Evolutionary conservation across 2,797 vertebrate genomes (phyloP).

Genomic region (Phoeniculus purpureus): DNA sequence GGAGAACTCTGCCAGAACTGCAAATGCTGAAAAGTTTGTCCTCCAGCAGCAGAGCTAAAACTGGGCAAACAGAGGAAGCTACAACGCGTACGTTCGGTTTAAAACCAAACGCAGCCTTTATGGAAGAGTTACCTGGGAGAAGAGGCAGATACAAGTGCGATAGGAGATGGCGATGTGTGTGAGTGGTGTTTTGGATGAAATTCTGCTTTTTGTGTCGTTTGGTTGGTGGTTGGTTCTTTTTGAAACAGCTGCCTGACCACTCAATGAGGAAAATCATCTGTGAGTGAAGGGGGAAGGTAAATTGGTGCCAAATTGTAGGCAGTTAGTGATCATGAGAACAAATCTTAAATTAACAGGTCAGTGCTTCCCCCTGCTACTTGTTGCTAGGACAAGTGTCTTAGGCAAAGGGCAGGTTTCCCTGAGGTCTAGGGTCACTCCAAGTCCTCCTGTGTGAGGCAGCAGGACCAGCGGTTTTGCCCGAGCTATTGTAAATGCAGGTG

Average conservation of each 20-base stretch:
- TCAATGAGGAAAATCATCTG: neutral
- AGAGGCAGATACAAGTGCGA: neutral
- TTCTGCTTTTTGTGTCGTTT: neutral
- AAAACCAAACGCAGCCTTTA: neutral
- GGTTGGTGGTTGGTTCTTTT: neutral
- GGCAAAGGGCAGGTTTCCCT: neutral
- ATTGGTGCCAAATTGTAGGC: neutral
- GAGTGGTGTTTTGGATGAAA: neutral
- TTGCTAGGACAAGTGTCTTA: neutral
- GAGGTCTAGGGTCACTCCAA: neutral
- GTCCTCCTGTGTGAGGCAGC: neutral
- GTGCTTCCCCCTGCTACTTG: neutral
- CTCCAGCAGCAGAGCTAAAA: neutral
- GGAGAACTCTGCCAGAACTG: neutral
- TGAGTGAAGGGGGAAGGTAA: neutral
- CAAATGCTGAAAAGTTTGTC: neutral
- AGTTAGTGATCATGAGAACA: neutral
- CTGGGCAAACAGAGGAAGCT: neutral
- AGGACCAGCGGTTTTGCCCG: neutral
- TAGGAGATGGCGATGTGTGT: neutral
- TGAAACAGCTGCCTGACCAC: neutral
- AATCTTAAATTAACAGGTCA: neutral
- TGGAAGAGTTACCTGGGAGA: neutral
- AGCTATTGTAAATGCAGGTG: conserved; percentile 32
- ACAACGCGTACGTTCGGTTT: neutral